Conservation (phyloP, 2,888 invertebrate species). For the Eugnorisma glareosa region DNA sequence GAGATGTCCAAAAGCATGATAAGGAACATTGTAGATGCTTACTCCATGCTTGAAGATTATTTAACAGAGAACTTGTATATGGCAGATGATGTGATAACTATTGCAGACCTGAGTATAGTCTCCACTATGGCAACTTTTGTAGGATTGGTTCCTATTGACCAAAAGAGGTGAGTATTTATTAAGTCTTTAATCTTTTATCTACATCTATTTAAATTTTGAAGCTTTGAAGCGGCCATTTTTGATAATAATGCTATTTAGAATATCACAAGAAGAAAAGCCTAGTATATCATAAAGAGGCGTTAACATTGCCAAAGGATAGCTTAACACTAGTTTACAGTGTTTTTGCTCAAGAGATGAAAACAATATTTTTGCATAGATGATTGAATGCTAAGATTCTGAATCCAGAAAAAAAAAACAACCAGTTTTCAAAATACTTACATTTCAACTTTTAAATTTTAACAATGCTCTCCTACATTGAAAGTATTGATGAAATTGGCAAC, state of each 20-base stretch:
- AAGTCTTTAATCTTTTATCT: background rate
- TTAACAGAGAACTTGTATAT: conserved; percentile 77
- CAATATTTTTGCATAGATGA: no score
- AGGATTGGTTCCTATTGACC: conserved; percentile 80
- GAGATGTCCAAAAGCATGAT: conserved; percentile 78
- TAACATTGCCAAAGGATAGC: background rate
- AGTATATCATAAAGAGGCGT: background rate
- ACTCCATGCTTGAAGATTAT: conserved; percentile 81
- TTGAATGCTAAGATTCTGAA: no score
- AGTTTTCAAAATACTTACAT: no score
- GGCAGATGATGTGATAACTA: conserved; percentile 79
- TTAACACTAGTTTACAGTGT: no score
- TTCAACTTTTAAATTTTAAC: no score
- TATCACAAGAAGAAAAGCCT: background rate
- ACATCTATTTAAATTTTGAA: background rate
- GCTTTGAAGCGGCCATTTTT: background rate
- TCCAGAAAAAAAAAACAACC: no score
- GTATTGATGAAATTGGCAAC: no score
- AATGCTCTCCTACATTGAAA: no score
- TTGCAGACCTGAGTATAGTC: conserved; percentile 82
- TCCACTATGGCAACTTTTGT: conserved; percentile 78
- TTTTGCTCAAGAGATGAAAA: no score
- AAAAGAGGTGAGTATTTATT: conserved; percentile 71
- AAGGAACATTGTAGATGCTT: conserved; percentile 77
- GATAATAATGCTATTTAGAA: background rate